Conservation (phyloP, 2,113 vertebrate genomes). For the Nematolebias whitei region DNA sequence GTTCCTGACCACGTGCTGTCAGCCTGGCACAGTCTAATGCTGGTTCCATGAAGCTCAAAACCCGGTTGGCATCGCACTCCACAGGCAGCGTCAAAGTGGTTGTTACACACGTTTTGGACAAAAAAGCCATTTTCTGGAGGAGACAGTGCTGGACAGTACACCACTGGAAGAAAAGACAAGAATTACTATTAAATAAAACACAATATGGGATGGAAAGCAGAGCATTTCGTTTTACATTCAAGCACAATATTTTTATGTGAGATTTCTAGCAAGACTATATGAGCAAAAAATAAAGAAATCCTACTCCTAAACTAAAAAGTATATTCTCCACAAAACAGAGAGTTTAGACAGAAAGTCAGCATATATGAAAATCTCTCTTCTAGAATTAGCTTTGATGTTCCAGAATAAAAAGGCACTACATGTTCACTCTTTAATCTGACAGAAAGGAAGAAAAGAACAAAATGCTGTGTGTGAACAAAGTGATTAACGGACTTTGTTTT, state of each 20-base stretch:
- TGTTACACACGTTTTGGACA: conserved; percentile 93
- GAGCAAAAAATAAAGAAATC: background rate
- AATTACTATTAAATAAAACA: background rate
- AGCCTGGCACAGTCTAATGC: conserved; percentile 91
- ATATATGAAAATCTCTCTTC: conserved; percentile 10
- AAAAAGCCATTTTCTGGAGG: conserved; percentile 94
- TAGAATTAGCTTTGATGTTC: conserved; percentile 13
- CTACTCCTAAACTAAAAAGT: too few species aligned
- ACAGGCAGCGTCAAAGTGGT: conserved; percentile 93
- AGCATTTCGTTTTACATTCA: too few species aligned
- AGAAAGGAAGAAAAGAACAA: conserved; percentile 6
- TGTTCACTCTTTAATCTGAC: conserved; percentile 14
- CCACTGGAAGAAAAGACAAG: conserved; percentile 73
- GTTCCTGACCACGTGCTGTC: conserved; percentile 90
- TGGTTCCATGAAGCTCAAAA: conserved; percentile 90
- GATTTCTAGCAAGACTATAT: too few species aligned
- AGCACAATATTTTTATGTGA: too few species aligned
- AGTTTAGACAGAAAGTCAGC: background rate
- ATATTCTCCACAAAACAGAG: too few species aligned
- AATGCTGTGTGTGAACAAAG: background rate
- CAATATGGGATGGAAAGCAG: background rate
- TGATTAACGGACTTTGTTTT: conserved; percentile 40
- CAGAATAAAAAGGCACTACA: conserved; percentile 40
- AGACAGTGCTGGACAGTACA: conserved; percentile 85
- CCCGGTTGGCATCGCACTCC: conserved; percentile 90